phyloP scores from a whole-genome alignment of 2,888 invertebrate species.

The Acleris emargana region DNA sequence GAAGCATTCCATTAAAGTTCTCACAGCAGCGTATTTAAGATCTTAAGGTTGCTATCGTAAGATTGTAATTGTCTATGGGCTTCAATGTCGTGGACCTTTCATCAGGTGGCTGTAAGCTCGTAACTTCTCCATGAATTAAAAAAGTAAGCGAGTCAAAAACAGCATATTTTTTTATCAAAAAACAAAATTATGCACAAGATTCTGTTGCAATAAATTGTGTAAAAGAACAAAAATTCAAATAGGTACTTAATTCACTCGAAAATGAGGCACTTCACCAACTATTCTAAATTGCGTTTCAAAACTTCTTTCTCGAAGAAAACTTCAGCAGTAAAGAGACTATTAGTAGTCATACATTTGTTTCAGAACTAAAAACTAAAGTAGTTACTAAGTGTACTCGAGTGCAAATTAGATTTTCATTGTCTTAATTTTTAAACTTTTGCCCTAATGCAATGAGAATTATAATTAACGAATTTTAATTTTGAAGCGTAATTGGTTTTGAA shows the following conservation, averaged over 20 bases:
- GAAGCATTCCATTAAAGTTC: no score
- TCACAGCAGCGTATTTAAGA: no score
- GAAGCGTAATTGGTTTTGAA: neutral
- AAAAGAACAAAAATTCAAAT: neutral
- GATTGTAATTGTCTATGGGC: no score
- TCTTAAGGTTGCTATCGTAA: no score
- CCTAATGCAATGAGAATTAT: conserved; percentile 7
- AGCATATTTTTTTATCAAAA: no score
- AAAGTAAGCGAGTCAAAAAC: no score
- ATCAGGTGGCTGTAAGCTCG: no score
- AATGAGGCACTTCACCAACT: conserved; percentile 7
- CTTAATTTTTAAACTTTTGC: conserved; percentile 20
- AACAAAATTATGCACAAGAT: no score
- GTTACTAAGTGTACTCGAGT: conserved; percentile 29
- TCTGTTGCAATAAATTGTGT: neutral
- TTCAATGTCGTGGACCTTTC: no score
- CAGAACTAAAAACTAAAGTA: conserved; percentile 27
- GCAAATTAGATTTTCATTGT: conserved; percentile 16
- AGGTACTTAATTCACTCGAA: conserved; percentile 1
- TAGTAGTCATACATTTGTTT: conserved; percentile 19
- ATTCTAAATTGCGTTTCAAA: conserved; percentile 9
- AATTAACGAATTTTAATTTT: neutral
- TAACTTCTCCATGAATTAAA: no score
- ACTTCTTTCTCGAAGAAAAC: conserved; percentile 11
- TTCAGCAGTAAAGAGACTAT: conserved; percentile 22